Conservation (phyloP, 1,140 invertebrate genomes). For the Diorhabda sublineata region DNA sequence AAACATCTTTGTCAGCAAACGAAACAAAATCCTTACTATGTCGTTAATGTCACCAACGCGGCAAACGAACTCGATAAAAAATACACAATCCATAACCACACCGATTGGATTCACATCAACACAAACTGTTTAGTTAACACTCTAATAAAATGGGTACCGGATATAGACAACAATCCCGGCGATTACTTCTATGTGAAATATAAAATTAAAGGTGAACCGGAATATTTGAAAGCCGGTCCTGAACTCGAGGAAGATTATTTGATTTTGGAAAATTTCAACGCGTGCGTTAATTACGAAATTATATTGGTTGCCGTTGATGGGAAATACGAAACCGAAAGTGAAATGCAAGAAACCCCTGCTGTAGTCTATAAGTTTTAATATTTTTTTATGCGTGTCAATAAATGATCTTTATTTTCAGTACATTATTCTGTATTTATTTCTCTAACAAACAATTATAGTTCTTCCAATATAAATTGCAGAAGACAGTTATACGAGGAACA, state of each 20-base stretch:
- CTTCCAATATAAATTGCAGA: no score
- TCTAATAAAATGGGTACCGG: constrained; percentile 77
- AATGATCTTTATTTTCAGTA: no score
- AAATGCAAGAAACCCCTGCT: constrained; percentile 41
- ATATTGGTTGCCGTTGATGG: constrained; percentile 91
- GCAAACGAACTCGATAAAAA: background rate
- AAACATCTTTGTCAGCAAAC: constrained; percentile 26
- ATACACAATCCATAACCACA: constrained; percentile 1
- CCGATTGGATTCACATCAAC: constrained; percentile 11
- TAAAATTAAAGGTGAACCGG: constrained; percentile 63
- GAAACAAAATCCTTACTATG: constrained; percentile 13
- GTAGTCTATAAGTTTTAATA: constrained; percentile 24
- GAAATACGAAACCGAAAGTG: constrained; percentile 67
- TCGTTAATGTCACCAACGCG: constrained; percentile 1
- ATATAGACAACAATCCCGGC: constrained; percentile 66
- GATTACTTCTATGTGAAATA: constrained; percentile 91
- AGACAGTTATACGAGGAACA: no score
- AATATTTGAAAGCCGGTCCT: constrained; percentile 57
- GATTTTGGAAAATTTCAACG: constrained; percentile 68
- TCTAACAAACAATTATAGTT: no score
- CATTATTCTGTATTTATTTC: no score
- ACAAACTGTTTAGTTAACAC: constrained; percentile 63
- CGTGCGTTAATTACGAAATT: constrained; percentile 83
- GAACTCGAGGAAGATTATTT: constrained; percentile 65
- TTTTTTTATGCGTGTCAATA: no score